Evolutionary conservation across 2,113 vertebrate species (phyloP).

Genomic region (Apodemus sylvaticus): DNA sequence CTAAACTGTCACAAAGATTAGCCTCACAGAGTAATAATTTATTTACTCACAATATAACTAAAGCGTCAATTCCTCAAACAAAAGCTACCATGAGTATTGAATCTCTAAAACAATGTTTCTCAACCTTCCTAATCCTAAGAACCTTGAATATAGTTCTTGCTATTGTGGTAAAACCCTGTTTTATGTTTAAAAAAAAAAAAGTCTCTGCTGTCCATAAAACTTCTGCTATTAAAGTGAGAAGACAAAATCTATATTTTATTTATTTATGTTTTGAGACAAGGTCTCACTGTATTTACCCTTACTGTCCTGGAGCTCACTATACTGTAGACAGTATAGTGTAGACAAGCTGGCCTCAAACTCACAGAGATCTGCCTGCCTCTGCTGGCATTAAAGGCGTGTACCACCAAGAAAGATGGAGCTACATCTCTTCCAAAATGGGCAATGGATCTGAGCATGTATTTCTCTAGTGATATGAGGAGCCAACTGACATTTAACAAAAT

Average conservation of each 20-base stretch:
- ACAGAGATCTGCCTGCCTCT: not conserved
- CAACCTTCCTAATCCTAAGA: not conserved
- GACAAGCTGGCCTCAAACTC: not conserved
- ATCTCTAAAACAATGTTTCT: not conserved
- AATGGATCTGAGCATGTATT: not conserved
- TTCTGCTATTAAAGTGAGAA: slow-evolving; percentile 11
- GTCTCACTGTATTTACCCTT: not conserved
- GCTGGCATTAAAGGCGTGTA: not conserved
- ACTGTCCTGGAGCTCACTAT: not conserved
- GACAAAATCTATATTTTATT: not conserved
- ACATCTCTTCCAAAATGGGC: not conserved
- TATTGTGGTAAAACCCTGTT: not conserved
- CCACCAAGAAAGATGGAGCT: not conserved
- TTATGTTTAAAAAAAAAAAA: not conserved
- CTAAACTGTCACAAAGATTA: not conserved
- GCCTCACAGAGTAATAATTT: not conserved
- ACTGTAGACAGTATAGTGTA: not conserved
- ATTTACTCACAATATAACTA: not conserved
- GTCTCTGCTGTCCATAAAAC: not conserved
- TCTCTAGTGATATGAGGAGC: not conserved
- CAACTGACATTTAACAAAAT: not conserved
- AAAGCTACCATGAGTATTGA: not conserved
- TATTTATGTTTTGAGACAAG: not conserved
- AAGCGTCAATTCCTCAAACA: slow-evolving; percentile 13
- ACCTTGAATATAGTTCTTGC: not conserved